These are phyloP conservation scores for Halictus quadricinctus DNA, from an alignment of 2,888 invertebrate species.

Conservation along the genomic window DNA sequence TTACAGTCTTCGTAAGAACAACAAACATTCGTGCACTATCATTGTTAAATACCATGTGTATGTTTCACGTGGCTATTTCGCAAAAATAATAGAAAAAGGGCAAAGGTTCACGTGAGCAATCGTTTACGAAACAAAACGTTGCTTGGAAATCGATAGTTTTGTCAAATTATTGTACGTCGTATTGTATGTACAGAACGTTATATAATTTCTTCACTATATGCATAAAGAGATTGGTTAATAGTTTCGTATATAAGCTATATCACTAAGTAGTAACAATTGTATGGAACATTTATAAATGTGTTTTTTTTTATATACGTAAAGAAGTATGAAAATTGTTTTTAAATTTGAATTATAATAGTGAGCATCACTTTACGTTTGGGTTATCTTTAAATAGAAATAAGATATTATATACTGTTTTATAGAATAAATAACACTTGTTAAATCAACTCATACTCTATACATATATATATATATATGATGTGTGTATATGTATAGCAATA, in stretches of 20 bases:
- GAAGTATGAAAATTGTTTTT: neutral
- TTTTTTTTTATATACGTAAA: neutral
- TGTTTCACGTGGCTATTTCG: constrained; percentile 8
- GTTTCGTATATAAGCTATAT: neutral
- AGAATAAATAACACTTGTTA: constrained; percentile 16
- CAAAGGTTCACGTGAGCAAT: constrained; percentile 17
- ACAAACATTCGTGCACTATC: constrained; percentile 29
- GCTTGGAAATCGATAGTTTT: constrained; percentile 32
- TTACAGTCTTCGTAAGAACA: constrained; percentile 13
- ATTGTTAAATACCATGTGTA: constrained; percentile 27
- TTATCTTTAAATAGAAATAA: constrained; percentile 20
- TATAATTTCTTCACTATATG: constrained; percentile 33
- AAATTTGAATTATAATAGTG: constrained; percentile 2
- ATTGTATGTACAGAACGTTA: constrained; percentile 28
- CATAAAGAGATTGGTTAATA: constrained; percentile 19
- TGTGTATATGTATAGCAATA: neutral
- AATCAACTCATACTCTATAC: neutral
- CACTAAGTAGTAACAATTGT: neutral
- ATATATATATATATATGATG: neutral
- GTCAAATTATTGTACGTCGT: constrained; percentile 32
- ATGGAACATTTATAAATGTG: neutral
- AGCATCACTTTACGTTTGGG: neutral
- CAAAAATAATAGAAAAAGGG: neutral
- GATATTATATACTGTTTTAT: neutral
- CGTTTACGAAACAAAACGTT: constrained; percentile 4